A percentile compares a stretch with the other conserved stretches of the same genome.
Conservation (phyloP, 2,797 vertebrate genomes). For the Bovichtus diacanthus region DNA sequence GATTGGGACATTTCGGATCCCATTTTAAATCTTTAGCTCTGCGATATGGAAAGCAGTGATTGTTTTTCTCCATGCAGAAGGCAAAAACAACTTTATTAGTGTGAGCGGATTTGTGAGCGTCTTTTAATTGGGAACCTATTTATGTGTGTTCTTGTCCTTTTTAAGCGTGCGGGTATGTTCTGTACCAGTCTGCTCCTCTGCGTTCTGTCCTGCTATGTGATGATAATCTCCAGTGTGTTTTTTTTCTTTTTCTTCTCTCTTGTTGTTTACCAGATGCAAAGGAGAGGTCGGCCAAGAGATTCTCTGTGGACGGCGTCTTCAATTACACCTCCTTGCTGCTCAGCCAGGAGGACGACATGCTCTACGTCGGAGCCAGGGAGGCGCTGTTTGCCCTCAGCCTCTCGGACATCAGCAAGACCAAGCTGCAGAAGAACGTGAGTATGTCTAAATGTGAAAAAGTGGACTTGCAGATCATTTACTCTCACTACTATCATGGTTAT, state of each 20-base stretch:
- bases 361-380: slow-evolving; percentile 93
- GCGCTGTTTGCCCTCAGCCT: slow-evolving; percentile 89
- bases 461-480: neutral
- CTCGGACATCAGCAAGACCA: slow-evolving; percentile 82
- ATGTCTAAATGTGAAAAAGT: too few species aligned
- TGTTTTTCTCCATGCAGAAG: slow-evolving; percentile 1
- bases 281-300: slow-evolving; percentile 86
- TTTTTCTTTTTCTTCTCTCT: too few species aligned
- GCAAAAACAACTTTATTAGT: neutral
- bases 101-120: neutral
- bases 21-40: slow-evolving; percentile 10
- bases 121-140: neutral
- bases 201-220: slow-evolving; percentile 35
- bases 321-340: slow-evolving; percentile 93
- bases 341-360: slow-evolving; percentile 86
- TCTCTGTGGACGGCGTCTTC: slow-evolving; percentile 84
- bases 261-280: slow-evolving; percentile 74
- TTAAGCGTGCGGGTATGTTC: slow-evolving; percentile 25
- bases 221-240: slow-evolving; percentile 49
- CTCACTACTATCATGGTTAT: neutral
- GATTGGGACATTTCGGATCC: neutral
- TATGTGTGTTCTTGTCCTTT: slow-evolving; percentile 8
- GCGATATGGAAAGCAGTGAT: neutral
- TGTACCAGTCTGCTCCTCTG: slow-evolving; percentile 31
- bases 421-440: slow-evolving; percentile 84